phyloP scores from a whole-genome alignment of 2,888 invertebrate genomes.

The Mongoloraphidia duomilia region DNA sequence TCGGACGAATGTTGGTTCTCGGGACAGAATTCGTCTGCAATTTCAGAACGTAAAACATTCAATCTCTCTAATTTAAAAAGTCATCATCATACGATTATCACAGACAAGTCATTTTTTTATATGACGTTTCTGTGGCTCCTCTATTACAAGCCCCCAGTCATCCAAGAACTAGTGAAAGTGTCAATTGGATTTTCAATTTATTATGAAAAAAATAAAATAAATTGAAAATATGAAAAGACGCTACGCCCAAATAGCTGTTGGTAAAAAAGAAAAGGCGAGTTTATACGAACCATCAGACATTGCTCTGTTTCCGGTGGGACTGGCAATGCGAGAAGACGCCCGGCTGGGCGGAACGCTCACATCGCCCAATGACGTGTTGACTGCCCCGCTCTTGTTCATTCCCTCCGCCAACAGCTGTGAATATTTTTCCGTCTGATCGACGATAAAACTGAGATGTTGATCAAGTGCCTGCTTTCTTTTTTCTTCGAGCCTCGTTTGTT shows the following conservation, averaged over 20 bases:
- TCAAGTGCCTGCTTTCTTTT: conserved; percentile 90
- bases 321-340: conserved; percentile 34
- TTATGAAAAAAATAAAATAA: no score
- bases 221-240: conserved; percentile 7
- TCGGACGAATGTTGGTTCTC: conserved; percentile 60
- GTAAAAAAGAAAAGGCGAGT: no score
- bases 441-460: conserved; percentile 93
- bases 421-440: conserved; percentile 96
- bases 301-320: conserved; percentile 26
- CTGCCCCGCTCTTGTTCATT: conserved; percentile 44
- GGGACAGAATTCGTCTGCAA: conserved; percentile 71
- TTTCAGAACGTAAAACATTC: neutral
- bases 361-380: conserved; percentile 16
- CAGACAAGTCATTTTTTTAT: no score
- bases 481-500: conserved; percentile 82
- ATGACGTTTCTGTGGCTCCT: no score
- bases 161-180: no score
- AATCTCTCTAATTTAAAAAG: neutral
- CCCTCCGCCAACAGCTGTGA: conserved; percentile 81
- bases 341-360: conserved; percentile 28
- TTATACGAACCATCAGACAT: conserved; percentile 35
- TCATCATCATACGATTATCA: neutral
- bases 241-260: no score
- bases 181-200: no score
- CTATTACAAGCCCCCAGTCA: neutral